Conservation (phyloP, 2,888 invertebrate species). For the Bombylius major region DNA sequence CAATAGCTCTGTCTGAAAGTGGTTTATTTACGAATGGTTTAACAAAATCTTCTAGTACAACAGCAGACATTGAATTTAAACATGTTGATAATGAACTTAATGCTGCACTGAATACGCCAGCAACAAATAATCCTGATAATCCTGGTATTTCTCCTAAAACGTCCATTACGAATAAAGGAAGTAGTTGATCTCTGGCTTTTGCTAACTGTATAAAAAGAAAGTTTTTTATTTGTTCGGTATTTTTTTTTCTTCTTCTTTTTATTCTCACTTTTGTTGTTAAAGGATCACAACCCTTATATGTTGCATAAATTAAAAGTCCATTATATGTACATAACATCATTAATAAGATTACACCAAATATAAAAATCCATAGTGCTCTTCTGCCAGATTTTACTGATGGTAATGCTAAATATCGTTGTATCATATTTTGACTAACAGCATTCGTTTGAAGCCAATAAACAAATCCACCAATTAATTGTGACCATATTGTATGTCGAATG, state of each 20-base stretch:
- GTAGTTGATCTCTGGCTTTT: conserved; percentile 59
- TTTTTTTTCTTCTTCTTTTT: neutral
- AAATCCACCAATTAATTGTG: conserved; percentile 61
- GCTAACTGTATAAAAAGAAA: conserved; percentile 39
- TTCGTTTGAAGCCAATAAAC: conserved; percentile 69
- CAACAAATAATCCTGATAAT: conserved; percentile 75
- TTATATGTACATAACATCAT: conserved; percentile 45
- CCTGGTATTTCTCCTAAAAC: conserved; percentile 62
- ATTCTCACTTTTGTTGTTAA: conserved; percentile 42
- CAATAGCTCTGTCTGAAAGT: conserved; percentile 41
- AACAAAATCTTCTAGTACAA: conserved; percentile 59
- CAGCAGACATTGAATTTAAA: conserved; percentile 64
- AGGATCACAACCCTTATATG: conserved; percentile 51
- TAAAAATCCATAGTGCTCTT: conserved; percentile 44
- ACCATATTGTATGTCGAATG: conserved; percentile 72
- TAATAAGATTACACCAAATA: conserved; percentile 40
- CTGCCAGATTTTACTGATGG: conserved; percentile 51
- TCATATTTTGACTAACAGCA: conserved; percentile 76
- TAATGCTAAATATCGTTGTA: conserved; percentile 69
- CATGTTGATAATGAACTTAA: conserved; percentile 68
- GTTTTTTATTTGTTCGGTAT: neutral
- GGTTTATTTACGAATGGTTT: conserved; percentile 47
- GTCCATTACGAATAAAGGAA: conserved; percentile 81
- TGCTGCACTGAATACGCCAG: conserved; percentile 83
- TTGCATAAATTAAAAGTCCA: conserved; percentile 50